Conservation (phyloP, 2,797 vertebrate genomes). For the Tarsius wallacei region DNA sequence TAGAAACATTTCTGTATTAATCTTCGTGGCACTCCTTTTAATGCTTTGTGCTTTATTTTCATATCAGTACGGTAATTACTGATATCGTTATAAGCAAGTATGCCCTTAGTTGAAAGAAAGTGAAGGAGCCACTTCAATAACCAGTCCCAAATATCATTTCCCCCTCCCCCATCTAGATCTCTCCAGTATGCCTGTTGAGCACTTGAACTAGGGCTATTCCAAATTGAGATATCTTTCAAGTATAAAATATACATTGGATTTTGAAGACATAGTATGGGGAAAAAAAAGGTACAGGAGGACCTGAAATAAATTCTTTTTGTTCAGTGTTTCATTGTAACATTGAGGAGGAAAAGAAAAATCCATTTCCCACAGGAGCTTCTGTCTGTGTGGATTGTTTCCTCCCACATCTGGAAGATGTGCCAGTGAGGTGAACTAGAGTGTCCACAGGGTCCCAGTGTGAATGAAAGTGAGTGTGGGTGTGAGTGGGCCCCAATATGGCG, state of each 20-base stretch:
- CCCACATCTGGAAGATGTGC: background rate
- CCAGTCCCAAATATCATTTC: background rate
- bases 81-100: background rate
- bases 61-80: background rate
- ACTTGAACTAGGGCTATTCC: background rate
- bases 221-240: background rate
- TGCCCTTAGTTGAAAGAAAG: background rate
- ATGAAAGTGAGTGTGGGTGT: background rate
- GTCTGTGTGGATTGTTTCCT: background rate
- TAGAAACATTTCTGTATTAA: background rate
- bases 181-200: background rate
- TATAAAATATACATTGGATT: background rate
- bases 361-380: background rate
- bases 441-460: background rate
- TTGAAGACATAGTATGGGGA: background rate
- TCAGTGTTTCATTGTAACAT: background rate
- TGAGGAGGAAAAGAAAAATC: background rate
- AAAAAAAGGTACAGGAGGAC: background rate
- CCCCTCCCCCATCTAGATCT: background rate
- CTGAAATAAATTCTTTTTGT: background rate
- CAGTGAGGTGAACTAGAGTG: background rate
- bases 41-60: background rate
- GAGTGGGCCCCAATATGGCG: background rate
- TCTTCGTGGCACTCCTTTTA: background rate
- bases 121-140: background rate